These are phyloP conservation scores for Ptychodera flava DNA, from an alignment of 35 echinoderm and acorn worm genomes.

Conservation along the genomic window DNA sequence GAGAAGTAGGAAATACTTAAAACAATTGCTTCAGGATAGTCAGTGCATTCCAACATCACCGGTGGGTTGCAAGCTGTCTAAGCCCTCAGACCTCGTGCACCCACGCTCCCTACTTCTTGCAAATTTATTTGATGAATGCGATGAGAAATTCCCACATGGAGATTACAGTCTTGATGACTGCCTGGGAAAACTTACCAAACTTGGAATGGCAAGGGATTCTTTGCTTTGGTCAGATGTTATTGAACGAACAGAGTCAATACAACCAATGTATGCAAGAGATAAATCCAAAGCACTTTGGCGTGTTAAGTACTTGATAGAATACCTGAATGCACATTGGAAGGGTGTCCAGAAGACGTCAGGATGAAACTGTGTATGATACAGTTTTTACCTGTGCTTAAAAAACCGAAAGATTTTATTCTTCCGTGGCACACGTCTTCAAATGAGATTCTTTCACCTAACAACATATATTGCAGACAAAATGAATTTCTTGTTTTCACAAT, in stretches of 20 bases:
- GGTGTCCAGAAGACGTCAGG: background rate
- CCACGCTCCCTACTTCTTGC: background rate
- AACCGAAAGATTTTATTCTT: background rate
- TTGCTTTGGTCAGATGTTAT: background rate
- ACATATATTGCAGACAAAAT: background rate
- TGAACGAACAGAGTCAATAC: background rate
- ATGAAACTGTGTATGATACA: background rate
- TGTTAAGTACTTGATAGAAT: background rate
- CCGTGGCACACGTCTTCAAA: background rate
- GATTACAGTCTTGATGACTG: background rate
- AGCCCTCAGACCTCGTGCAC: background rate
- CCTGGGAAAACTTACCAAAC: background rate
- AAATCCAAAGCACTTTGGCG: background rate
- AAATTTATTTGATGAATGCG: background rate
- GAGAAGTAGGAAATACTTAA: background rate
- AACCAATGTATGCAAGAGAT: background rate
- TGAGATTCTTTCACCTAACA: background rate
- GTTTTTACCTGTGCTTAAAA: background rate
- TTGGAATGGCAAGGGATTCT: background rate
- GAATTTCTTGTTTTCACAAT: conserved; percentile 6
- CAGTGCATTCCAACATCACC: background rate
- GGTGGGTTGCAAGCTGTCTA: background rate
- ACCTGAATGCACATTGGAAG: background rate
- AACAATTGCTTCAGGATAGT: background rate
- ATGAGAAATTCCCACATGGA: background rate